phyloP scores from a whole-genome alignment of 1,140 invertebrate species.

The Anagrus nilaparvatae region DNA sequence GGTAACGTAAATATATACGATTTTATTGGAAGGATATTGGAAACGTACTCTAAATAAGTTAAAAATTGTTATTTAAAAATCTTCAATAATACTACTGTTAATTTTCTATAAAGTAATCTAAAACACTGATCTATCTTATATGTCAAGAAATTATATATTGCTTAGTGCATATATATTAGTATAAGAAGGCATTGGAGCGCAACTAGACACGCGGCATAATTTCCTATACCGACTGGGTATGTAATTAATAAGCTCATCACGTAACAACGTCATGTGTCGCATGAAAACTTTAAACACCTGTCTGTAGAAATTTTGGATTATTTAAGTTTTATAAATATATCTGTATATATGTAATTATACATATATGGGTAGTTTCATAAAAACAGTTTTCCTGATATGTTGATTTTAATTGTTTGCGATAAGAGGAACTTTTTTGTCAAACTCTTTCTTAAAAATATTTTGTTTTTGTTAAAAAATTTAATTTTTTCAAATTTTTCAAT shows the following conservation, averaged over 20 bases:
- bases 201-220: conserved; percentile 26
- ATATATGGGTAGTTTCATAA: not conserved
- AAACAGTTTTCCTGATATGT: not conserved
- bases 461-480: too few species aligned
- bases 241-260: conserved; percentile 28
- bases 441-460: not conserved
- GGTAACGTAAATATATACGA: too few species aligned
- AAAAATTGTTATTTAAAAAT: too few species aligned
- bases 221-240: conserved; percentile 19
- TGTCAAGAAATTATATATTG: conserved; percentile 21
- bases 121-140: conserved; percentile 25
- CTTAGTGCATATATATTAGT: not conserved
- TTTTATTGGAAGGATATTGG: too few species aligned
- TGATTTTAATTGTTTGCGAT: not conserved
- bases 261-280: conserved; percentile 27
- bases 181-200: conserved; percentile 21
- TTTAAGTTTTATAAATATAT: not conserved
- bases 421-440: not conserved
- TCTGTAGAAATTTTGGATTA: conserved; percentile 11
- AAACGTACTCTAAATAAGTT: too few species aligned
- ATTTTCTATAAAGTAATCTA: too few species aligned
- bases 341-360: not conserved
- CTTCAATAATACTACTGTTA: too few species aligned
- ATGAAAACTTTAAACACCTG: conserved; percentile 28
- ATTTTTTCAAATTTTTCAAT: too few species aligned